Evolutionary conservation across 2,888 invertebrate genomes (phyloP).

Genomic region (Corythucha ciliata): DNA sequence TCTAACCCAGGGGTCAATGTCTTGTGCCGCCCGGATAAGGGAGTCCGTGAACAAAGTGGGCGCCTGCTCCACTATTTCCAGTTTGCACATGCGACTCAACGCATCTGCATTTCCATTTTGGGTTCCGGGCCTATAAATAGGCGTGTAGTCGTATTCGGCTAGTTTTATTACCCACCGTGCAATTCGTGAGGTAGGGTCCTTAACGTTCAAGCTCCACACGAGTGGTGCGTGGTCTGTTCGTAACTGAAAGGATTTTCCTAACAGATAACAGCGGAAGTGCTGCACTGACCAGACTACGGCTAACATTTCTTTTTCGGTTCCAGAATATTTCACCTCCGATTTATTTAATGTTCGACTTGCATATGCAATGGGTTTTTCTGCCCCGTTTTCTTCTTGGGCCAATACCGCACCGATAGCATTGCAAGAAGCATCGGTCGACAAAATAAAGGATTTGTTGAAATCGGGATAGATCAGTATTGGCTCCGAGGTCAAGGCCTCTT

Average conservation of each 20-base stretch:
- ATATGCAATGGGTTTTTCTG: constrained; percentile 8
- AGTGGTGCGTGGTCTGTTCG: constrained; percentile 41
- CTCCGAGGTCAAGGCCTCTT: constrained; percentile 21
- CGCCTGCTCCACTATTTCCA: no score
- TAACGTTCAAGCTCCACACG: no score
- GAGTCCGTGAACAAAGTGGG: no score
- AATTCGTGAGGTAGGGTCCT: no score
- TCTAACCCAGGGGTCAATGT: not conserved
- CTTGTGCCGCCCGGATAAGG: not conserved
- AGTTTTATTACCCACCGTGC: constrained; percentile 40
- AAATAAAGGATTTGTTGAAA: not conserved
- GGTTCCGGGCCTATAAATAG: not conserved
- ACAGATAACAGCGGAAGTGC: no score
- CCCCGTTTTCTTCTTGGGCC: constrained; percentile 5
- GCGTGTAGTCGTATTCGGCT: constrained; percentile 37
- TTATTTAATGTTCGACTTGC: no score
- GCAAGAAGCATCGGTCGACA: constrained; percentile 8
- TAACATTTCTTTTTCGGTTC: no score
- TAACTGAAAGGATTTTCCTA: constrained; percentile 39
- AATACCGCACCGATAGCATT: constrained; percentile 1
- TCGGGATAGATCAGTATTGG: constrained; percentile 36
- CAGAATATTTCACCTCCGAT: no score
- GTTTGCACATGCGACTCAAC: not conserved
- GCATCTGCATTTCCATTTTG: not conserved
- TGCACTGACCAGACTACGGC: no score